Evolutionary conservation across 2,113 vertebrate species (phyloP), one percentile per base, ranked within the genome.

Genomic region (Phalacrocorax carbo): DNA sequence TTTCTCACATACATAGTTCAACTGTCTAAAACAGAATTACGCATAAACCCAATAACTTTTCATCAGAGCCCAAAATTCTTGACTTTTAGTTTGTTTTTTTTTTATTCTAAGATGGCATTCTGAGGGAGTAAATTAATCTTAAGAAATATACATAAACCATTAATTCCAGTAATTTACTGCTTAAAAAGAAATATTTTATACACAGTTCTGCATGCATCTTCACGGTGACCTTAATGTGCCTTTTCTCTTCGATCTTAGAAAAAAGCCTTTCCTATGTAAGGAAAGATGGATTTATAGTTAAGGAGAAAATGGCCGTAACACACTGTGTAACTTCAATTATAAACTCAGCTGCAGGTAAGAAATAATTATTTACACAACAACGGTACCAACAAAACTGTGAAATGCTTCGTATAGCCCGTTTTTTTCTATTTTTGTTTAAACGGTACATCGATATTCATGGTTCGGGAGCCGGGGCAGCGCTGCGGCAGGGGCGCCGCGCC

Each of bases 401-500:
- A 72, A 84, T 3, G 27, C 7, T 54, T 8, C 30, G 7, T 1
- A 12, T 5, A 15, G 14, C 8, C 48, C 62, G 21, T 30, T 42
- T 29, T 29, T 64, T 64, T 18, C 15, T 18, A 3, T 15, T 38
- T 21, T 36, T 13, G 42, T 7, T 32, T 29, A 11, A 25, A 5
- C 1, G 3, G 32, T 6, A 11, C 16, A 15, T 5, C 4, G 15
- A 3, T 26, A 22, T 30, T 49, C 15, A 26, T 3, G 38, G 34
- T 3, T 38, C 4, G 13, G 42, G 34, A 38, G 8, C 2, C 7
- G 27, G 25, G 48, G 32, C 4, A 7, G 23, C 5, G 2, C 6
- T 42, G 30, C 10, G 30, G 52, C 23, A 38, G 5, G 25, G 4
- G 3, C 2, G 17, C 8, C 5, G 2, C 1, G 10, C 29, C 20